phyloP scores from a whole-genome alignment of 2,888 invertebrate species.

The Platycheirus rosarum region DNA sequence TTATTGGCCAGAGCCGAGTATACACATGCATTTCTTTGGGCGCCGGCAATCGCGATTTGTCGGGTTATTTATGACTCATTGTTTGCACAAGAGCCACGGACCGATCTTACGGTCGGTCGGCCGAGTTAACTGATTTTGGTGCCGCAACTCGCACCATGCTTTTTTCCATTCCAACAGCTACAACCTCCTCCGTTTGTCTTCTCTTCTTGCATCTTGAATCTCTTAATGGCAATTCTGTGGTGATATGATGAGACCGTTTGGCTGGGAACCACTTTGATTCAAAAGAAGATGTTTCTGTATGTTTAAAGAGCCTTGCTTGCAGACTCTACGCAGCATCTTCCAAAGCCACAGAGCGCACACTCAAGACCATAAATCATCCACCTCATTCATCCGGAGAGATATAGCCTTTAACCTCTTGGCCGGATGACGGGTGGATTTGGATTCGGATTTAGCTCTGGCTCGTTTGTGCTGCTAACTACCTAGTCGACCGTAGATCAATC shows the following conservation, averaged over 20 bases:
- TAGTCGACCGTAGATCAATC: conserved; percentile 66
- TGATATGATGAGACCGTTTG: conserved; percentile 72
- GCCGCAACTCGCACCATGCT: conserved; percentile 69
- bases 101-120: conserved; percentile 51
- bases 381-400: conserved; percentile 73
- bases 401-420: conserved; percentile 74
- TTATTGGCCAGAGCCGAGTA: conserved; percentile 47
- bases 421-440: conserved; percentile 45
- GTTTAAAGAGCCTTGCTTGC: conserved; percentile 36
- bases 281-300: conserved; percentile 73
- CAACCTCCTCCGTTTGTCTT: conserved; percentile 21
- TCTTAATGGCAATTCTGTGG: conserved; percentile 65
- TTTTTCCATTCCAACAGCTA: neutral
- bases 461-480: conserved; percentile 67
- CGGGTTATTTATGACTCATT: conserved; percentile 73
- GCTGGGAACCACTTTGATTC: conserved; percentile 73
- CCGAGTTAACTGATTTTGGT: conserved; percentile 71
- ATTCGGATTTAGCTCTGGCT: conserved; percentile 27
- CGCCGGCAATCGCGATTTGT: conserved; percentile 74
- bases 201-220: conserved; percentile 29
- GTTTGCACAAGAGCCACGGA: conserved; percentile 72
- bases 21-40: conserved; percentile 69
- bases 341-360: conserved; percentile 25
- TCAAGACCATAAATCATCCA: conserved; percentile 68
- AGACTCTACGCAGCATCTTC: conserved; percentile 46